These are phyloP conservation scores for Gymnobelideus leadbeateri DNA, from an alignment of 2,113 vertebrate species.

Conservation along the genomic window DNA sequence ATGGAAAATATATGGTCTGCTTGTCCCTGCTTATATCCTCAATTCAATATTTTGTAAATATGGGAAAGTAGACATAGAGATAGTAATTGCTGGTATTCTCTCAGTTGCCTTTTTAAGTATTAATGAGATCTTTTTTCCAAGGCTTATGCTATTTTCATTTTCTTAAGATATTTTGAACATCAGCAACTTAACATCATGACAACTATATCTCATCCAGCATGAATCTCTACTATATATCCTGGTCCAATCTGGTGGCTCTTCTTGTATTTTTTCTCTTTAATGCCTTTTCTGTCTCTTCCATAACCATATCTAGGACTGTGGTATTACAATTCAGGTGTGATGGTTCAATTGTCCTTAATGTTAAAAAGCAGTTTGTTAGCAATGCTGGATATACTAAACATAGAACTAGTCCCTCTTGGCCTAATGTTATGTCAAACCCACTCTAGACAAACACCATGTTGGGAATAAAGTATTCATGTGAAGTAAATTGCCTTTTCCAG, in stretches of 20 bases:
- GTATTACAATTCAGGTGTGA: neutral
- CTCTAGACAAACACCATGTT: neutral
- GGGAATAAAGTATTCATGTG: neutral
- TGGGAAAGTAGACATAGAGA: neutral
- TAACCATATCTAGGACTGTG: neutral
- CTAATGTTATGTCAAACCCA: neutral
- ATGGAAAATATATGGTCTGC: neutral
- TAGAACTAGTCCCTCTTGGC: neutral
- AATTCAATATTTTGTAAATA: neutral
- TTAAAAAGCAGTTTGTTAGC: neutral
- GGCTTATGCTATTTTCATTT: neutral
- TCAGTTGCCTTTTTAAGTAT: neutral
- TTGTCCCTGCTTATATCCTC: neutral
- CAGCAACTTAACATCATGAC: neutral
- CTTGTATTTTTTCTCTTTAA: neutral
- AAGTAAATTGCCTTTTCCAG: neutral
- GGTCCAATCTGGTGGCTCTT: neutral
- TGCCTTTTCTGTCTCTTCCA: neutral
- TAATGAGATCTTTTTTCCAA: neutral
- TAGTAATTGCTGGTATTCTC: neutral
- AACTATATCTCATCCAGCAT: neutral
- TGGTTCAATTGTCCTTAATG: neutral
- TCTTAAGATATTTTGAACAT: neutral
- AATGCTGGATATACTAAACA: neutral
- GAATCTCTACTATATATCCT: neutral